Base-by-base conservation (phyloP, 2,113 vertebrate genomes). In the Nothocercus nigrocapillus region DNA sequence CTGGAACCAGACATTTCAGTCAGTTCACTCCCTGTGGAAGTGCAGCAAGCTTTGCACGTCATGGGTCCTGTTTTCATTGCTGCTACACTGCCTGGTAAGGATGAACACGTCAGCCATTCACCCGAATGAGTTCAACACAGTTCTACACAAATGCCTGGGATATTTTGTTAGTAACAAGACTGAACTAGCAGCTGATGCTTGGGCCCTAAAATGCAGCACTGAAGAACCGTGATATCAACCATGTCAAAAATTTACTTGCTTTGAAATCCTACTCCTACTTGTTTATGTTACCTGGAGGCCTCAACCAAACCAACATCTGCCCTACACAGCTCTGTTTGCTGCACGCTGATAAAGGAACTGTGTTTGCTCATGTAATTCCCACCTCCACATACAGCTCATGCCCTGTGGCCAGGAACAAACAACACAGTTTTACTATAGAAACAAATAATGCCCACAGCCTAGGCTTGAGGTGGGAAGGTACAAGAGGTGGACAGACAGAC, bases 191-290 rank as follows among this genome's bases (percentile, higher is more conserved):
- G 70, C 89, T 1, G 4, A 77, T 80, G 72, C 64, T n/a, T 22
- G 56, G 32, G 61, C 54, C 56, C 54, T 86, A 49, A 93, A 34
- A 85, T 66, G 67, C 22, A 14, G 62, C 62, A 67, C 69, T 85
- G 75, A 87, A 91, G 82, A 87, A 69, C 58, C 7, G 1, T 69
- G 58, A 87, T 49, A 70, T 51, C 78, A 96, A 80, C 90, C 91
- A 85, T 40, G 59, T 58, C 40, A 93, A 95, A 94, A 89, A 89
- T 82, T 32, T 69, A 64, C 93, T 87, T 74, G 74, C 85, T 86
- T 92, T 92, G 90, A 94, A 96, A 94, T 64, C 80, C 79, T 89
- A 63, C 75, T 74, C 93, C 89, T 91, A 67, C 82, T 94, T 94
- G 89, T 91, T 95, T 89, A 79, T 5, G 13, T 85, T 93, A 92